These are phyloP conservation scores for Zeuzera pyrina DNA, from an alignment of 2,888 invertebrate species.

Conservation along the genomic window DNA sequence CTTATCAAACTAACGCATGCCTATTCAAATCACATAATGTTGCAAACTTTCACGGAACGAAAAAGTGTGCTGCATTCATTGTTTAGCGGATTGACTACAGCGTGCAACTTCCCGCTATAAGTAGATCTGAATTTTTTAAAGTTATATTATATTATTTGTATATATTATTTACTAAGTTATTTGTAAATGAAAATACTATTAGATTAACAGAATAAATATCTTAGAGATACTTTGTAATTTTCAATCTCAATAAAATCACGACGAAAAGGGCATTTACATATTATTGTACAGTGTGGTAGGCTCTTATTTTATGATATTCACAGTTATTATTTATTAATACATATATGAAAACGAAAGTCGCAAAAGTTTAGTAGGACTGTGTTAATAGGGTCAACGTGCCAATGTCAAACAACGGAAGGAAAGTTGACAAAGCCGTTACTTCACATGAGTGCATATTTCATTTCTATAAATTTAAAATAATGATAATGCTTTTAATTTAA, in stretches of 20 bases:
- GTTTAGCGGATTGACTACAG: neutral
- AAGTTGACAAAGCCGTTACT: constrained; percentile 30
- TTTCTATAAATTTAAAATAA: too few relatives aligned
- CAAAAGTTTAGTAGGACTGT: constrained; percentile 30
- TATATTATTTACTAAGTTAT: too few relatives aligned
- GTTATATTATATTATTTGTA: too few relatives aligned
- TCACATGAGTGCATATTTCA: too few relatives aligned
- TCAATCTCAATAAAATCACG: too few relatives aligned
- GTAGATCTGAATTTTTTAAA: neutral
- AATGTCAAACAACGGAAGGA: constrained; percentile 42
- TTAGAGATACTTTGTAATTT: too few relatives aligned
- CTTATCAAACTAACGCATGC: constrained; percentile 22
- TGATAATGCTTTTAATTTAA: too few relatives aligned
- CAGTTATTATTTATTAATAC: too few relatives aligned
- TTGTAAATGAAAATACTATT: too few relatives aligned
- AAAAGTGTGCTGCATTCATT: constrained; percentile 17
- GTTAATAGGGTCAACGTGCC: constrained; percentile 45
- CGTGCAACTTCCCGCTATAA: constrained; percentile 7
- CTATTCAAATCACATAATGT: constrained; percentile 39
- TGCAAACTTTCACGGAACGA: constrained; percentile 58
- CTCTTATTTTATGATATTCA: neutral
- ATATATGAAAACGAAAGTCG: constrained; percentile 45
- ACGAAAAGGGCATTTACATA: too few relatives aligned
- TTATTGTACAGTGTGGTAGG: too few relatives aligned
- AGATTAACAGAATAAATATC: too few relatives aligned